phyloP scores from a whole-genome alignment of 2,888 invertebrate species.

The Congeria kusceri region DNA sequence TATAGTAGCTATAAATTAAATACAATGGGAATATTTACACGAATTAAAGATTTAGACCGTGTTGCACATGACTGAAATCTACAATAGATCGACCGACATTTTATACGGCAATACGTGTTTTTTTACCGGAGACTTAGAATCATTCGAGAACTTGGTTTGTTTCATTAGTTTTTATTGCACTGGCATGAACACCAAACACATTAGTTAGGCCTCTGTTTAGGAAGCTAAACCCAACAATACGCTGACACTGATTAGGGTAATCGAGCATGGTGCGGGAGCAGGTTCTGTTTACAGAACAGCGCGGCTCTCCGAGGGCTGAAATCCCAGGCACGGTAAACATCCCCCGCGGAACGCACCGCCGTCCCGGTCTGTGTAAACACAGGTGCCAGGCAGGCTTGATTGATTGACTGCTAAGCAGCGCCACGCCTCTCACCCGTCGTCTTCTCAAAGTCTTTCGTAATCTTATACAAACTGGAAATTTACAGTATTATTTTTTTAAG shows the following conservation, averaged over 20 bases:
- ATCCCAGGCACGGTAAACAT: too few relatives aligned
- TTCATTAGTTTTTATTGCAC: neutral
- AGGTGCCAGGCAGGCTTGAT: constrained; percentile 4
- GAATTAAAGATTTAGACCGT: too few relatives aligned
- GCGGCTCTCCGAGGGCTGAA: too few relatives aligned
- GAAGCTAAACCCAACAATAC: neutral
- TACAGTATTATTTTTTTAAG: too few relatives aligned
- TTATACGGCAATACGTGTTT: too few relatives aligned
- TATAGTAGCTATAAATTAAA: too few relatives aligned
- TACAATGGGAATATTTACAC: too few relatives aligned
- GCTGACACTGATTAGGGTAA: constrained; percentile 16
- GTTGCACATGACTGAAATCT: neutral
- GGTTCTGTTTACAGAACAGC: neutral
- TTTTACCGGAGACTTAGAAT: neutral
- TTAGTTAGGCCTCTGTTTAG: neutral
- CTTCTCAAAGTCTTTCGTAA: too few relatives aligned
- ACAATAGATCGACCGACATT: neutral
- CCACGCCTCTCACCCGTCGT: too few relatives aligned
- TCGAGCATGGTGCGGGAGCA: constrained; percentile 15
- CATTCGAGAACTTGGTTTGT: neutral
- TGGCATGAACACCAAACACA: neutral
- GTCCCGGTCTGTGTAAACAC: constrained; percentile 13
- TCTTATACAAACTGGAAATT: too few relatives aligned
- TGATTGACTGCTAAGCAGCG: too few relatives aligned
- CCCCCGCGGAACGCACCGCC: too few relatives aligned